Conservation (phyloP, 2,797 vertebrate genomes). For the Tauraco hartlaubi region DNA sequence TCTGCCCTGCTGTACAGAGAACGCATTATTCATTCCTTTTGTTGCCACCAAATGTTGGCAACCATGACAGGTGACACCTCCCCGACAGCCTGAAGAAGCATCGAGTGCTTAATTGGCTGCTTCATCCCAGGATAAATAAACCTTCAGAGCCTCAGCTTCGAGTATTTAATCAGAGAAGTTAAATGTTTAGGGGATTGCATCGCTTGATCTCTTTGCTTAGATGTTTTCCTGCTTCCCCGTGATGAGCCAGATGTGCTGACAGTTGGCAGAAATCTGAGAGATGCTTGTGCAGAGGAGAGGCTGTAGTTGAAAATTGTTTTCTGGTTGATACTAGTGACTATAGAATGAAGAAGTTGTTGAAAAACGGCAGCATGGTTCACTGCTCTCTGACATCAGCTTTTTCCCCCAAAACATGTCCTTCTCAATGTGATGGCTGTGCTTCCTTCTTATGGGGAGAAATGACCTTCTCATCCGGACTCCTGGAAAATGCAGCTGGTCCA, state of each 20-base stretch:
- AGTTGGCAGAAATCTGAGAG: neutral
- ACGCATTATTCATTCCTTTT: neutral
- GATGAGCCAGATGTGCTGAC: neutral
- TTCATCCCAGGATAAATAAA: constrained; percentile 1
- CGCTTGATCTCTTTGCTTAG: constrained; percentile 5
- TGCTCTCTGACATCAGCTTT: neutral
- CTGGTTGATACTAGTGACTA: neutral
- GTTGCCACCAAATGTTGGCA: neutral
- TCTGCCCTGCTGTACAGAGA: neutral
- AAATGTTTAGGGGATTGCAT: neutral
- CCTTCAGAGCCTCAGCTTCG: neutral
- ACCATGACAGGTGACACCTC: neutral
- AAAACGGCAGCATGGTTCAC: neutral
- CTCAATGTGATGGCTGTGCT: neutral
- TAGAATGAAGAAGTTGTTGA: neutral
- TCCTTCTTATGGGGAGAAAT: neutral
- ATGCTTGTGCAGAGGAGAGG: neutral
- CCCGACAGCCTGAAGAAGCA: neutral
- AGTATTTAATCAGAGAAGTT: constrained; percentile 11
- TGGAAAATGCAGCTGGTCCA: neutral
- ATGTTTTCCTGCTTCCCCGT: neutral
- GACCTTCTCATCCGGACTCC: neutral
- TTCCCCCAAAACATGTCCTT: neutral
- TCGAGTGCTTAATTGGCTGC: neutral
- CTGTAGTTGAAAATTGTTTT: neutral